Evolutionary conservation across 92 coral and sea anemone genomes (phyloP).

Genomic region (Chrysogorgia sp.): DNA sequence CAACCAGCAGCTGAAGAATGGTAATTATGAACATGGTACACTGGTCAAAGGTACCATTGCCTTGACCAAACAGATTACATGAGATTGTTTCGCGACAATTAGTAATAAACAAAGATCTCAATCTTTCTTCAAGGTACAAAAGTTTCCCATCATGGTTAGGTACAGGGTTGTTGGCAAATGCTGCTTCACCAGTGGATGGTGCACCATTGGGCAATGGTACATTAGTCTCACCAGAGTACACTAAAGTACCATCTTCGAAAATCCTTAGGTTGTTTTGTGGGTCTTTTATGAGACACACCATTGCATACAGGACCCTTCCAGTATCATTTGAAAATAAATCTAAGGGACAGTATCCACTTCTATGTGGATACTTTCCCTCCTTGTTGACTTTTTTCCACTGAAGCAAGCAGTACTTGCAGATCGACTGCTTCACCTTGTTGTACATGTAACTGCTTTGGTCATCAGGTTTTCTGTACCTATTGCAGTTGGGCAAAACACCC

Average conservation of each 20-base stretch:
- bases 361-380: constrained; percentile 72
- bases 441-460: neutral
- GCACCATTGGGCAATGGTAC: neutral
- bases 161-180: neutral
- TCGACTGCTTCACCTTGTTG: constrained; percentile 52
- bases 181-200: neutral
- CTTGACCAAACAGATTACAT: neutral
- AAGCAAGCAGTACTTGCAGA: constrained; percentile 84
- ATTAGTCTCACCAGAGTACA: constrained; percentile 70
- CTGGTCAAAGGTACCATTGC: neutral
- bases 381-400: constrained; percentile 76
- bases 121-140: neutral
- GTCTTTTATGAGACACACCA: constrained; percentile 71
- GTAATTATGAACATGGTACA: constrained; percentile 57
- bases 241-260: constrained; percentile 73
- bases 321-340: constrained; percentile 79
- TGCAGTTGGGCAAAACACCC: constrained; percentile 75
- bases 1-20: constrained; percentile 71
- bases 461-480: constrained; percentile 1
- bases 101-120: neutral
- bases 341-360: constrained; percentile 88
- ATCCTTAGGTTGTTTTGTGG: constrained; percentile 92
- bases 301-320: constrained; percentile 70
- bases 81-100: neutral
- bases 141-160: neutral